Evolutionary conservation across 30 jellyfish, hydroid and myxozoan species (phyloP).

Genomic region (Cassiopea andromeda): DNA sequence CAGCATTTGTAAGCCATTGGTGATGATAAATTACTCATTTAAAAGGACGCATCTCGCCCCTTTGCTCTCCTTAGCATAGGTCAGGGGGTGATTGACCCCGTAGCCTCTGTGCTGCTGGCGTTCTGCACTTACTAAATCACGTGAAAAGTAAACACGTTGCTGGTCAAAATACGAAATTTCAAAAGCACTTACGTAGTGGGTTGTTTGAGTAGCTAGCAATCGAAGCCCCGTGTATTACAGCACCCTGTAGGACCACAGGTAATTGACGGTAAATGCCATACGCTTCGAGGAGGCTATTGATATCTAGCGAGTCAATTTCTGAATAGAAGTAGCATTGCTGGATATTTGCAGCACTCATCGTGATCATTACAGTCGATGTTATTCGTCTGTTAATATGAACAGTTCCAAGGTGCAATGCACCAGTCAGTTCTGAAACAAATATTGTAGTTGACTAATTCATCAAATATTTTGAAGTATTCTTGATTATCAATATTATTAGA

Average conservation of each 20-base stretch:
- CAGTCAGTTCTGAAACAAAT: slow-evolving; percentile 26
- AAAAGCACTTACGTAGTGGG: slow-evolving; percentile 28
- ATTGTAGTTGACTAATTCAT: background rate
- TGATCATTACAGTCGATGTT: slow-evolving; percentile 4
- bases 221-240: slow-evolving; percentile 26
- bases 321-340: slow-evolving; percentile 57
- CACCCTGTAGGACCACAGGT: slow-evolving; percentile 39
- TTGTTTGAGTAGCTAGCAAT: slow-evolving; percentile 48
- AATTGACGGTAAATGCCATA: slow-evolving; percentile 27
- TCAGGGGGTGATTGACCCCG: no score
- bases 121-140: no score
- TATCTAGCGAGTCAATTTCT: slow-evolving; percentile 30
- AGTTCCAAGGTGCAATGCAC: slow-evolving; percentile 30
- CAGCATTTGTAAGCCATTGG: no score
- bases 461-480: background rate
- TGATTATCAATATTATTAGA: background rate
- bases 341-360: slow-evolving; percentile 4
- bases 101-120: no score
- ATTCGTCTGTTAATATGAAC: slow-evolving; percentile 28
- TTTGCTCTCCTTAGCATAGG: no score
- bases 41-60: no score
- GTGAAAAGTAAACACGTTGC: no score
- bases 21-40: no score
- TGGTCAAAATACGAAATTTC: background rate
- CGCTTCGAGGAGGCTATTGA: slow-evolving; percentile 40